Evolutionary conservation across 1,140 invertebrate genomes (phyloP).

Genomic region (Formica exsecta): DNA sequence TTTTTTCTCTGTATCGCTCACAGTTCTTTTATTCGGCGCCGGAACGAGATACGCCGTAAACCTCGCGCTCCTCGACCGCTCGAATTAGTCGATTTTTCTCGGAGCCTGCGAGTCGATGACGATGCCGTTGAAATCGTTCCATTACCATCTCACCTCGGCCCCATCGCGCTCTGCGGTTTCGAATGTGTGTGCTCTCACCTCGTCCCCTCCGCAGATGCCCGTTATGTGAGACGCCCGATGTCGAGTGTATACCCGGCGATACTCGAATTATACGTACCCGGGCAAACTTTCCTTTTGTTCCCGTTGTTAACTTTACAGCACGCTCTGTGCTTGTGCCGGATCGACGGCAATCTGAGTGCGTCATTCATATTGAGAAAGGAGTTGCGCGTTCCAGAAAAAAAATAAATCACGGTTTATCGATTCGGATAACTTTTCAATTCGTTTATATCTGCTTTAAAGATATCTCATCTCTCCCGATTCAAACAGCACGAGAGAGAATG

Average conservation of each 20-base stretch:
- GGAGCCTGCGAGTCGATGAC: constrained; percentile 11
- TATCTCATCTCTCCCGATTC: too few relatives aligned
- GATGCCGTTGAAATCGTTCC: constrained; percentile 62
- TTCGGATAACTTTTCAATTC: constrained; percentile 15
- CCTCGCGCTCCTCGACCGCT: constrained; percentile 27
- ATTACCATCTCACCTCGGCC: constrained; percentile 63
- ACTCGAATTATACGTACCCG: constrained; percentile 49
- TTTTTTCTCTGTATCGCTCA: constrained; percentile 1
- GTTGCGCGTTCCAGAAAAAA: constrained; percentile 2
- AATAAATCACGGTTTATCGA: constrained; percentile 13
- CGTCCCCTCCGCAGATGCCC: neutral
- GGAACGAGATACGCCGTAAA: constrained; percentile 26
- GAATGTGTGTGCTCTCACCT: neutral
- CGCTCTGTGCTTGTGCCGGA: constrained; percentile 14
- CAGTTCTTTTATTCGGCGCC: constrained; percentile 47
- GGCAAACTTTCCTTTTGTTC: constrained; percentile 21
- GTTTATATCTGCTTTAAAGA: neutral
- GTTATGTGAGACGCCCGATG: constrained; percentile 36
- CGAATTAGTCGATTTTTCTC: constrained; percentile 72
- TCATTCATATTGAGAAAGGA: constrained; percentile 48
- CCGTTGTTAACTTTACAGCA: constrained; percentile 23
- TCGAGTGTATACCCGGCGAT: constrained; percentile 37
- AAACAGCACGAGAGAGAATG: neutral
- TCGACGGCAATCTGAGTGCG: constrained; percentile 26
- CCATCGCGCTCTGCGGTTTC: constrained; percentile 35